Percentiles rank a stretch among this genome's conserved stretches.
These are phyloP conservation scores for Scylla paramamosain DNA, from an alignment of 1,140 invertebrate species.

Conservation along the genomic window DNA sequence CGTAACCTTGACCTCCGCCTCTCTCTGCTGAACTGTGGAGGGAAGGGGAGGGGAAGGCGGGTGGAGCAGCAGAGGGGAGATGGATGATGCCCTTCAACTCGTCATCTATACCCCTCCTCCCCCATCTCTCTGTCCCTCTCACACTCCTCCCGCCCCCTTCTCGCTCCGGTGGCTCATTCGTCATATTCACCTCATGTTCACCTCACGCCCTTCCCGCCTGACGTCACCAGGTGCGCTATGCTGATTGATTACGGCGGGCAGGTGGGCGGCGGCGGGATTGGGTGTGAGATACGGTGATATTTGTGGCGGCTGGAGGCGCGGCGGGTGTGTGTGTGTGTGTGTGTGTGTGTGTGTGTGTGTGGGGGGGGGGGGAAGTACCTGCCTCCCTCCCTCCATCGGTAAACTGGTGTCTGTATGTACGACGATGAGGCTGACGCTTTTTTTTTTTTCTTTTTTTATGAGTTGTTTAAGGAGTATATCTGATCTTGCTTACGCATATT, in stretches of 20 bases:
- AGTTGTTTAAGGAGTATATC: no score
- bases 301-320: not conserved
- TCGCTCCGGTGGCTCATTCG: not conserved
- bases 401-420: no score
- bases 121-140: not conserved
- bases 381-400: no score
- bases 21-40: no score
- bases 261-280: conserved; percentile 5
- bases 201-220: not conserved
- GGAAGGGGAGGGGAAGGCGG: not conserved
- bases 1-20: not conserved
- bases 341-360: not conserved
- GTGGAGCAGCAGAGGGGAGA: not conserved
- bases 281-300: not conserved
- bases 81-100: not conserved
- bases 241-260: not conserved
- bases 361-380: no score
- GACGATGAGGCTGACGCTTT: no score
- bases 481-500: no score
- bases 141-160: not conserved
- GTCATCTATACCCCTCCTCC: not conserved
- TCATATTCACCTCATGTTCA: conserved; percentile 8
- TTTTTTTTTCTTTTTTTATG: no score
- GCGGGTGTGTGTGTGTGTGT: not conserved
- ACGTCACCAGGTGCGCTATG: conserved; percentile 17